A percentile compares a stretch with the other conserved stretches of the same genome.
These are phyloP conservation scores for Noctua janthe DNA, from an alignment of 2,888 invertebrate genomes.

Conservation along the genomic window DNA sequence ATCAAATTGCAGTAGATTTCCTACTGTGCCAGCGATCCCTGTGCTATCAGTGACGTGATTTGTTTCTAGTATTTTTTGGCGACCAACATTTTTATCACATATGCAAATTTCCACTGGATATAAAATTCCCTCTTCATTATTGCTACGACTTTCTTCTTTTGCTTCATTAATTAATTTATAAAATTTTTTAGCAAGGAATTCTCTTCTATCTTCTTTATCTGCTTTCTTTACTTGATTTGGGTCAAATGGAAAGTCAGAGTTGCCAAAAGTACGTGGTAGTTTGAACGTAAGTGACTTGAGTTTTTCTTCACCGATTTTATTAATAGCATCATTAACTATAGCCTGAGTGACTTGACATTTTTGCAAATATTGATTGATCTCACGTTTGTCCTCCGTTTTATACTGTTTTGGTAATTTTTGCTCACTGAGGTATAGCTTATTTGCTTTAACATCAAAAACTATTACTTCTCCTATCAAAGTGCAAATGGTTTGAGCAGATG, in stretches of 20 bases:
- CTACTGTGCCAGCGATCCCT: conserved; percentile 73
- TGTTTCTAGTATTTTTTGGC: conserved; percentile 61
- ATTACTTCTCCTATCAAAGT: conserved; percentile 68
- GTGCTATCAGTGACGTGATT: conserved; percentile 65
- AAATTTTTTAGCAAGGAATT: conserved; percentile 57
- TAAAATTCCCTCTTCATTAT: conserved; percentile 28
- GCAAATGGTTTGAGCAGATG: conserved; percentile 64
- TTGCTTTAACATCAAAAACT: conserved; percentile 55
- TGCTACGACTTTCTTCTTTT: conserved; percentile 36
- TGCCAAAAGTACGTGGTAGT: conserved; percentile 70
- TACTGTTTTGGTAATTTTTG: conserved; percentile 62
- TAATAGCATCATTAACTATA: conserved; percentile 64
- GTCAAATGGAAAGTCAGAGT: conserved; percentile 67
- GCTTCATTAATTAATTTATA: conserved; percentile 48
- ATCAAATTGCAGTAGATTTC: conserved; percentile 69
- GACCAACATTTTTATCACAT: conserved; percentile 62
- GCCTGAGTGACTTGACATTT: conserved; percentile 59
- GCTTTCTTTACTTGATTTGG: conserved; percentile 37
- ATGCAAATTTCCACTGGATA: conserved; percentile 59
- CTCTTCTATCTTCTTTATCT: conserved; percentile 39
- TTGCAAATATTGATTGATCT: conserved; percentile 59
- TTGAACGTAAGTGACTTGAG: conserved; percentile 62
- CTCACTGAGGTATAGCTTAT: conserved; percentile 52
- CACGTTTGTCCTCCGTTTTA: conserved; percentile 48
- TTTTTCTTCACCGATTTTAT: conserved; percentile 55